Evolutionary conservation across 2,113 vertebrate genomes (phyloP).

Genomic region (Carassius gibelio): DNA sequence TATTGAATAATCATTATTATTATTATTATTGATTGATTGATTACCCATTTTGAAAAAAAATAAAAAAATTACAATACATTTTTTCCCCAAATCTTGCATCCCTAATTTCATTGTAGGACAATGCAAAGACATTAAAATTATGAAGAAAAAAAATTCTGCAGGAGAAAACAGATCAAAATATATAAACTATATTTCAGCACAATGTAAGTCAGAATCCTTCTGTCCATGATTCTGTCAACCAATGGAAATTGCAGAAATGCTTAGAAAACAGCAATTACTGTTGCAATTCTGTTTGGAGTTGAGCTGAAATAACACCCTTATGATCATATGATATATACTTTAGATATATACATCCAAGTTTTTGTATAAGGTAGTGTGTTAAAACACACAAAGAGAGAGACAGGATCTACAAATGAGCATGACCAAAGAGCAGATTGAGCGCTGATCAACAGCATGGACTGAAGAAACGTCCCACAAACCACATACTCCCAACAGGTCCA

Average conservation of each 20-base stretch:
- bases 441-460: background rate
- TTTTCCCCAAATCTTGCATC: no score
- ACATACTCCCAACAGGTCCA: background rate
- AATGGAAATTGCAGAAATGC: background rate
- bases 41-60: no score
- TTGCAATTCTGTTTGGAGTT: background rate
- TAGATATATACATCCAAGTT: background rate
- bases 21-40: no score
- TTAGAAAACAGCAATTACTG: no score
- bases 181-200: background rate
- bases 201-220: background rate
- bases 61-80: no score
- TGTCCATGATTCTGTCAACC: background rate
- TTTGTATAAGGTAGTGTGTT: background rate
- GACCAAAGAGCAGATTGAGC: background rate
- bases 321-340: background rate
- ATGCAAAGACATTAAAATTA: background rate
- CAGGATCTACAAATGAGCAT: background rate
- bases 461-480: background rate
- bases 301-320: background rate
- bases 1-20: no score
- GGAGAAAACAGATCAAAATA: background rate
- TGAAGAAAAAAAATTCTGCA: background rate
- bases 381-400: background rate
- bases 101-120: background rate